Evolutionary conservation across 1,140 invertebrate species (phyloP).

Genomic region (Drosophila equinoxialis): DNA sequence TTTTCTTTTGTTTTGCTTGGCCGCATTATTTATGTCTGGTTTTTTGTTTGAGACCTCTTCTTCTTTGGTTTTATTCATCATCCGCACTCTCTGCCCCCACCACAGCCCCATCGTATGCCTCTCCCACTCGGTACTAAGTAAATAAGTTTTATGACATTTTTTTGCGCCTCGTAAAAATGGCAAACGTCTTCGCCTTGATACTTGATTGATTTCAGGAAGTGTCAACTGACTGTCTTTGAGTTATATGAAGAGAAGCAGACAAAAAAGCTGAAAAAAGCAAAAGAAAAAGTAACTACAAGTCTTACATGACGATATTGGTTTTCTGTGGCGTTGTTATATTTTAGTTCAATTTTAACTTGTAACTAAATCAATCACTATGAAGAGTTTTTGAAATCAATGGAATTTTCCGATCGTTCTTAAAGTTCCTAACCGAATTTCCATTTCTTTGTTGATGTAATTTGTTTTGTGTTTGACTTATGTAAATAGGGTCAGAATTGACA

Average conservation of each 20-base stretch:
- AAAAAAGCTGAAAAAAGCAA: not conserved
- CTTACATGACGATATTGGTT: not conserved
- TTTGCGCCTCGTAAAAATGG: constrained; percentile 66
- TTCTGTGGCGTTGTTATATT: not conserved
- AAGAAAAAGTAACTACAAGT: not conserved
- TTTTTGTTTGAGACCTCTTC: constrained; percentile 55
- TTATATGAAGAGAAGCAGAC: not conserved
- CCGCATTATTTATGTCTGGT: constrained; percentile 59
- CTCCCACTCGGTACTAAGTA: constrained; percentile 62
- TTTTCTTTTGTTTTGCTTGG: constrained; percentile 32
- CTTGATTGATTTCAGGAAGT: constrained; percentile 74
- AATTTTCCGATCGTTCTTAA: too few species aligned
- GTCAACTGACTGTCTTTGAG: constrained; percentile 25
- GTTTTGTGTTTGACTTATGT: too few species aligned
- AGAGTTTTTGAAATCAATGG: too few species aligned
- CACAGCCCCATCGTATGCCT: not conserved
- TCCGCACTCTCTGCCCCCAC: not conserved
- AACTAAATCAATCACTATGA: not conserved
- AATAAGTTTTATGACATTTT: constrained; percentile 80
- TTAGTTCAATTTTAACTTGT: not conserved
- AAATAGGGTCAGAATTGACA: too few species aligned
- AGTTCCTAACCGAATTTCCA: too few species aligned
- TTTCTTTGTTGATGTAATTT: too few species aligned
- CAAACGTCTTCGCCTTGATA: constrained; percentile 55
- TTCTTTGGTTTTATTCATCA: not conserved